Base-by-base conservation (phyloP, 2,113 vertebrate species). In the Lepus europaeus region DNA sequence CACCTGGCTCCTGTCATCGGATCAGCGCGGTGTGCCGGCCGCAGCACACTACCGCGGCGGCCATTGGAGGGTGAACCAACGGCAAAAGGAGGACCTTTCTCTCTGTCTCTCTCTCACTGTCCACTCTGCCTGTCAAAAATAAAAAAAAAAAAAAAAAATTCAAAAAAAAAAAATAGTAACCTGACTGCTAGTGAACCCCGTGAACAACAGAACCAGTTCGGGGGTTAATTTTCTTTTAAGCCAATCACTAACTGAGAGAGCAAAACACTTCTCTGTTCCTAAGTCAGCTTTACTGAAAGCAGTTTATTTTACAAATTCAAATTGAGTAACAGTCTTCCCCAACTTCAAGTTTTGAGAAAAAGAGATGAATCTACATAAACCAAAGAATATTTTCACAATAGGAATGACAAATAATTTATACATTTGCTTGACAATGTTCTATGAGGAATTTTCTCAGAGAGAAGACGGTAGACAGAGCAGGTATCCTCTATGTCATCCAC, bases 141-240 rank as follows among this genome's bases (percentile, higher is more conserved):
- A 33, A 33, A 33, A 33, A 33, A 33, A 33, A 33, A 33, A 33
- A 33, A 33, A 33, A 33, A 33, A 33, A 33, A 33, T 33, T 33
- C 33, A 33, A 33, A 33, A 33, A 27, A 33, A 27, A 61, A 64
- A 66, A 81, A 89, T 56, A 64, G 84, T 76, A 68, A 68, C 29
- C 23, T 78, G 49, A 74, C 27, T 81, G 68, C 16, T 90, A 86
- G 49, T 63, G 16, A 93, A 79, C 66, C 64, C 61, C 89, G 49
- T 81, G 84, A 92, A 95, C 72, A 90, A 88, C 0, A 81, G 9
- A 83, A 88, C 56, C 7, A 27, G 25, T 23, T 4, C 13, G 5
- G 22, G 6, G 25, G 74, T 76, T 91, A 49, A 61, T 84, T 56
- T 90, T 80, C 77, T 87, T 95, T 82, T 95, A 72, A 96, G 76